Base-by-base conservation (phyloP, 2,888 invertebrate genomes). In the Eupithecia pulchellata region DNA sequence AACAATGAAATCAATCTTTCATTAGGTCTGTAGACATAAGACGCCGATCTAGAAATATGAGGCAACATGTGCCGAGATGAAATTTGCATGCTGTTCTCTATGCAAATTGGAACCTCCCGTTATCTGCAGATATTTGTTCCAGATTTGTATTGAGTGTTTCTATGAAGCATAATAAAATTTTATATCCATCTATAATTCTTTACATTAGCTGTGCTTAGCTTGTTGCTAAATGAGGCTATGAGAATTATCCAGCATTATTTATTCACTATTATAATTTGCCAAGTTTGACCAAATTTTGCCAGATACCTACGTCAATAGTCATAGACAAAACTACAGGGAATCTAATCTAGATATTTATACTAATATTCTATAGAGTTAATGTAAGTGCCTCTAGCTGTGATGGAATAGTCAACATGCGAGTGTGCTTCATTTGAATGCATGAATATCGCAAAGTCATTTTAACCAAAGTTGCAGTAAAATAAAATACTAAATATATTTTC, bases 391-490 rank as follows among this genome's bases (percentile, higher is more conserved):
- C n/a, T n/a, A n/a, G n/a, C n/a, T n/a, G n/a, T n/a, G 32, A 32
- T 6, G 6, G 32, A 32, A 32, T 32, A n/a, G n/a, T n/a, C n/a
- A n/a, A n/a, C n/a, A n/a, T 32, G 32, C 6, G 32, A 42, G 3
- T 5, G 5, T 42, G 5, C n/a, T 42, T 8, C n/a, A n/a, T n/a
- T 42, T n/a, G n/a, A n/a, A 8, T 42, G 8, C 8, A 42, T n/a
- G 8, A 42, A 42, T 42, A 42, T 42, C 5, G n/a, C n/a, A 42
- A 42, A 42, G 42, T 42, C 1, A 55, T 55, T 55, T 55, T 11
- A 55, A 20, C 55, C 57, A 64, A 36, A 67, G 64, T 71, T 64
- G 9, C 17, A 58, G 29, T 64, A 65, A 65, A 55, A 58, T 47
- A 36, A 25, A 47, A 30, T n/a, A 42, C 27, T 32, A 57, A 65